A percentile compares a stretch with the other conserved stretches of the same genome.
These are phyloP conservation scores for Lates japonicus DNA, from an alignment of 2,797 vertebrate species.

Conservation along the genomic window DNA sequence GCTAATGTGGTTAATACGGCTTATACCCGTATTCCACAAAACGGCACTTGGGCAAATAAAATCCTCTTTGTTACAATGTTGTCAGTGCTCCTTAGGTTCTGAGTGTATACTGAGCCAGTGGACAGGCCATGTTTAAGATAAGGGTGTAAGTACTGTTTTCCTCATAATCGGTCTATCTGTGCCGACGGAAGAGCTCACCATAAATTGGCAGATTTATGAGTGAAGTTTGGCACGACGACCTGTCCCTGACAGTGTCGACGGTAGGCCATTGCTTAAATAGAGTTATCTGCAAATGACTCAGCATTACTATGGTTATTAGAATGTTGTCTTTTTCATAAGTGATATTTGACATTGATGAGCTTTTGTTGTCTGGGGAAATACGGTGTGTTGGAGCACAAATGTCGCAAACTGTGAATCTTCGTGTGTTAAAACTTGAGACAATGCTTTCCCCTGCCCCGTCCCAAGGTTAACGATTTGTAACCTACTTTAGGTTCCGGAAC, in stretches of 20 bases:
- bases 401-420: constrained; percentile 28
- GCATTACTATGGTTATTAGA: background rate
- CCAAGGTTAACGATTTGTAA: constrained; percentile 27
- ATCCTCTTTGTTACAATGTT: background rate
- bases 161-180: background rate
- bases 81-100: background rate
- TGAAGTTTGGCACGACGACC: constrained; percentile 13
- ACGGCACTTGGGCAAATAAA: background rate
- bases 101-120: background rate
- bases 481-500: rapidly evolving
- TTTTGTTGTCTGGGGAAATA: background rate
- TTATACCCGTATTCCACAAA: background rate
- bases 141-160: background rate
- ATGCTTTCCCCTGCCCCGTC: constrained; percentile 20
- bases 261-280: background rate
- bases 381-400: background rate
- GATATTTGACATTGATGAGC: background rate
- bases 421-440: constrained; percentile 66
- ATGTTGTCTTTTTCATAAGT: rapidly evolving
- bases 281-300: background rate
- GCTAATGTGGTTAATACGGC: background rate
- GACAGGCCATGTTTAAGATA: no score
- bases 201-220: background rate
- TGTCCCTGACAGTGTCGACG: background rate
- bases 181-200: background rate